Conservation (phyloP, 2,113 vertebrate genomes). For the Festucalex cinctus region DNA sequence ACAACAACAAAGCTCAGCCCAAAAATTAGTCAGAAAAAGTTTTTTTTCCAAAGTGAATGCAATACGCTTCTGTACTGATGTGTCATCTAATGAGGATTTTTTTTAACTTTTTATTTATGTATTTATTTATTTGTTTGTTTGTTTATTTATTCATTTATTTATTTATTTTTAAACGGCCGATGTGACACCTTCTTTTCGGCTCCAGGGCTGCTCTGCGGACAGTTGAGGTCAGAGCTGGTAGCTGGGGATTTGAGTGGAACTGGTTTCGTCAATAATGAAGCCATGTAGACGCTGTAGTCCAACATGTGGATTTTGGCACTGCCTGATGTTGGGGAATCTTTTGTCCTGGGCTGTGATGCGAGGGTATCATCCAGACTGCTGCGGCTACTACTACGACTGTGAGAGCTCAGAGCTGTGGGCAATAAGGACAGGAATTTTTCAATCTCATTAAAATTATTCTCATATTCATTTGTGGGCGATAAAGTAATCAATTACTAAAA, state of each 20-base stretch:
- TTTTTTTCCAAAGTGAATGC: too few species aligned
- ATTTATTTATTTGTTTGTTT: too few species aligned
- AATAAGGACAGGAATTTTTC: constrained; percentile 32
- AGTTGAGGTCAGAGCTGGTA: constrained; percentile 37
- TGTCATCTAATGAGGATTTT: background rate
- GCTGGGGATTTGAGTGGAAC: constrained; percentile 71
- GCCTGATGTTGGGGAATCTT: constrained; percentile 68
- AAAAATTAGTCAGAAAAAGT: too few species aligned
- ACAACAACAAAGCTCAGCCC: too few species aligned
- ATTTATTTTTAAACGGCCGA: too few species aligned
- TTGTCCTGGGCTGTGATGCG: constrained; percentile 76
- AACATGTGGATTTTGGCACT: constrained; percentile 76
- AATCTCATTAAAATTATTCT: background rate
- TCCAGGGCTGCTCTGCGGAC: constrained; percentile 83
- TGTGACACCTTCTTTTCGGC: constrained; percentile 83
- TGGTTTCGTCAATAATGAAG: constrained; percentile 80
- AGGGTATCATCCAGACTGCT: constrained; percentile 83
- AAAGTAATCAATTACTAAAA: background rate
- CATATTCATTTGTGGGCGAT: background rate
- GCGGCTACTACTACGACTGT: constrained; percentile 89
- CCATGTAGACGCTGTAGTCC: constrained; percentile 91
- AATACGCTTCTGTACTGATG: too few species aligned
- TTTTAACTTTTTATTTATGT: too few species aligned
- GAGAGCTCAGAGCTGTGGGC: constrained; percentile 68
- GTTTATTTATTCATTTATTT: too few species aligned